phyloP scores from a whole-genome alignment of 2,888 invertebrate species.

The Cheilosia vulpina region DNA sequence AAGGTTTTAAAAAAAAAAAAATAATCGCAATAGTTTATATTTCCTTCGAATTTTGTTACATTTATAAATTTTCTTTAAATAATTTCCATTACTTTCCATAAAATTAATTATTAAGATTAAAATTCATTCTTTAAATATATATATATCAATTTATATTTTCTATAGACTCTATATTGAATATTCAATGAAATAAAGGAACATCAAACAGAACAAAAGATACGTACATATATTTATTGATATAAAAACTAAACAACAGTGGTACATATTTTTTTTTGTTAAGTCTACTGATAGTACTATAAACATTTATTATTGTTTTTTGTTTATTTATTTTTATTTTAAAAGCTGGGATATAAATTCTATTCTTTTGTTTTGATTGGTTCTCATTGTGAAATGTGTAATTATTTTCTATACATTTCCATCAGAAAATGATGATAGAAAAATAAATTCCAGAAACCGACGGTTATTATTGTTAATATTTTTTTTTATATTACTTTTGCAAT shows the following conservation, averaged over 20 bases:
- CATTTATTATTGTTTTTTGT: constrained; percentile 36
- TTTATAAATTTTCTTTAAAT: background rate
- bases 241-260: constrained; percentile 49
- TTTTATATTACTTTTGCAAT: constrained; percentile 12
- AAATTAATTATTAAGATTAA: background rate
- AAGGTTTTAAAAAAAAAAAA: constrained; percentile 57
- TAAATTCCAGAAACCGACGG: constrained; percentile 60
- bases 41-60: constrained; percentile 2
- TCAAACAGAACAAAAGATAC: constrained; percentile 47
- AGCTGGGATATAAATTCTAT: constrained; percentile 50
- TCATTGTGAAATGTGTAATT: constrained; percentile 16
- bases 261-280: constrained; percentile 6
- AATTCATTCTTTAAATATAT: background rate
- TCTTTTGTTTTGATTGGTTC: constrained; percentile 28
- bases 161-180: constrained; percentile 19
- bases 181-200: constrained; percentile 54
- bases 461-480: background rate
- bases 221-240: constrained; percentile 27
- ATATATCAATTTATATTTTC: constrained; percentile 1
- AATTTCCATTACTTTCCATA: background rate
- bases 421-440: constrained; percentile 46
- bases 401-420: background rate
- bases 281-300: constrained; percentile 25
- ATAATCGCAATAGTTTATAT: constrained; percentile 8
- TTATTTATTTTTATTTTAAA: constrained; percentile 17